These are phyloP conservation scores for Stegodyphus mimosarum DNA, from an alignment of 1,140 invertebrate species.

Conservation along the genomic window DNA sequence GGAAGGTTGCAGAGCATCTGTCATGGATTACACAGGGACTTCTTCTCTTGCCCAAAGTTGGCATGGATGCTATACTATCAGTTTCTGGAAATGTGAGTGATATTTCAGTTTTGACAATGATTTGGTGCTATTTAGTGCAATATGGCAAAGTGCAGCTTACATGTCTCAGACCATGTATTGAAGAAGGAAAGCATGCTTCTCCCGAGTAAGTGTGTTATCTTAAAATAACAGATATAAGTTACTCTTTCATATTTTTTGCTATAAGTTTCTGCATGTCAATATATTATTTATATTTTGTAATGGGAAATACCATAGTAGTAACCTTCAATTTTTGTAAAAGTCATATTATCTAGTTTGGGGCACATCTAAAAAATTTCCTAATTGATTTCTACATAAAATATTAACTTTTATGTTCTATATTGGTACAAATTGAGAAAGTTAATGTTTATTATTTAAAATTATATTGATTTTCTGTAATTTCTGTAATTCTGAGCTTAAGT, in stretches of 20 bases:
- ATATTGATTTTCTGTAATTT: neutral
- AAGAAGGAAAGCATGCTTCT: slow-evolving; percentile 41
- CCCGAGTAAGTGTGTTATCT: neutral
- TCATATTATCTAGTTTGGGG: too few relatives aligned
- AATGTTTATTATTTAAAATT: too few relatives aligned
- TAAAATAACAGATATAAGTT: too few relatives aligned
- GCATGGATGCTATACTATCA: neutral
- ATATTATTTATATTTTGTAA: too few relatives aligned
- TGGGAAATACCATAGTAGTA: too few relatives aligned
- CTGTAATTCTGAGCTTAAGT: neutral
- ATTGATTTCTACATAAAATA: too few relatives aligned
- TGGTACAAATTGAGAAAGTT: too few relatives aligned
- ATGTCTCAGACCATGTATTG: slow-evolving; percentile 32
- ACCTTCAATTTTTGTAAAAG: too few relatives aligned
- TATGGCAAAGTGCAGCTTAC: slow-evolving; percentile 20
- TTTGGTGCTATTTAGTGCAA: slow-evolving; percentile 31
- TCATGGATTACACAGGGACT: slow-evolving; percentile 14
- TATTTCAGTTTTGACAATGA: neutral
- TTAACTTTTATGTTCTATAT: too few relatives aligned
- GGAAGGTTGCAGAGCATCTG: slow-evolving; percentile 3
- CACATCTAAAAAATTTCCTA: too few relatives aligned
- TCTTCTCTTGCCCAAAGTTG: slow-evolving; percentile 7
- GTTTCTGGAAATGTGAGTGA: slow-evolving; percentile 7
- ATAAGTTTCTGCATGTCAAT: too few relatives aligned
- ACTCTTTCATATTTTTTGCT: too few relatives aligned